phyloP scores from a whole-genome alignment of 2,888 invertebrate species.

The Conomelus anceps region DNA sequence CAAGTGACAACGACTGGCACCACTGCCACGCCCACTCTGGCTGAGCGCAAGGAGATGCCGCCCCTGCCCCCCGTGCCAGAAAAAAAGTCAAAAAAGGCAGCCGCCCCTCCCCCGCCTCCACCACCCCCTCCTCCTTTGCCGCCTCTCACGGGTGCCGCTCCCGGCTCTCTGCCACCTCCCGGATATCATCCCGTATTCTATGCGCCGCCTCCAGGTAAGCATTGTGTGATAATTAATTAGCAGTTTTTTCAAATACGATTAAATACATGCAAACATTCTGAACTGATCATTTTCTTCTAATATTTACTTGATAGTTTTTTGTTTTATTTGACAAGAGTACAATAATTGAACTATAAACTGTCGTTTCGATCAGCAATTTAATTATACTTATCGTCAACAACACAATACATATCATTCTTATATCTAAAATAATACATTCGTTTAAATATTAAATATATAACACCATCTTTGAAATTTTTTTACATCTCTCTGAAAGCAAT shows the following conservation, averaged over 20 bases:
- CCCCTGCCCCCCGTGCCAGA: constrained; percentile 16
- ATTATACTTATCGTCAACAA: too few relatives aligned
- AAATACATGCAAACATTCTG: too few relatives aligned
- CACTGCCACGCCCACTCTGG: background rate
- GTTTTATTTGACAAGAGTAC: too few relatives aligned
- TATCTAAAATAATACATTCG: too few relatives aligned
- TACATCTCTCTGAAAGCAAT: too few relatives aligned
- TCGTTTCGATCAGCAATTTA: too few relatives aligned
- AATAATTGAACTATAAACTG: too few relatives aligned
- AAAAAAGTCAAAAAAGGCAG: constrained; percentile 22
- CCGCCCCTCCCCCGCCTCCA: constrained; percentile 13
- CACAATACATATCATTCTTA: too few relatives aligned
- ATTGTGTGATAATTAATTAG: too few relatives aligned
- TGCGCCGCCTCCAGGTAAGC: background rate
- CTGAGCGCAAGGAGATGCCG: constrained; percentile 1
- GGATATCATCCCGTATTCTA: background rate
- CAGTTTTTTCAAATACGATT: too few relatives aligned
- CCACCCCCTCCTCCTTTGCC: background rate
- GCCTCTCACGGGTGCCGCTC: background rate
- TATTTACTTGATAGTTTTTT: background rate
- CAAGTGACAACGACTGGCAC: background rate
- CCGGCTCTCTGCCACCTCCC: background rate
- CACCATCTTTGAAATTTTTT: too few relatives aligned
- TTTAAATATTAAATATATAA: too few relatives aligned
- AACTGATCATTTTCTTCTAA: background rate